Percentiles rank a stretch among this genome's conserved stretches.
These are phyloP conservation scores for Meteorus colon DNA, from an alignment of 2,888 invertebrate genomes.

Conservation along the genomic window DNA sequence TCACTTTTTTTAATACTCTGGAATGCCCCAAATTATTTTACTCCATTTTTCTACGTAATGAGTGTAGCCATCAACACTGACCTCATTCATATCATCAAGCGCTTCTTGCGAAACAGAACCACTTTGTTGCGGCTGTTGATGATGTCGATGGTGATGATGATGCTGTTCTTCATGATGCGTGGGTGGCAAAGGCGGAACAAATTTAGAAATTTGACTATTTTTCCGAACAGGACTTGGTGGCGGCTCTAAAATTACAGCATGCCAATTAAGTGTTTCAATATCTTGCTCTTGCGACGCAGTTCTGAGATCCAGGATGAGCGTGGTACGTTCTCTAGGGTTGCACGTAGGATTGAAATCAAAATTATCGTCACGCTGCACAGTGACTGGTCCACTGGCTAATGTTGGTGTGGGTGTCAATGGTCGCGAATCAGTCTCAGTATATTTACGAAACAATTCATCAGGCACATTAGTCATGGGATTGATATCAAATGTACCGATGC, in stretches of 20 bases:
- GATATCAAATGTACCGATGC: neutral
- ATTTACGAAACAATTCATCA: slow-evolving; percentile 75
- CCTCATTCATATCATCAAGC: slow-evolving; percentile 50
- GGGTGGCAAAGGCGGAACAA: neutral
- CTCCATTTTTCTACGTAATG: neutral
- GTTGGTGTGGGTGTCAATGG: slow-evolving; percentile 88
- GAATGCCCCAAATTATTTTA: neutral
- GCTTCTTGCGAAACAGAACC: neutral
- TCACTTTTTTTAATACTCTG: slow-evolving; percentile 31
- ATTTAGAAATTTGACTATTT: slow-evolving; percentile 53
- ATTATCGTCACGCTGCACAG: slow-evolving; percentile 50
- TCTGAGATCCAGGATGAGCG: slow-evolving; percentile 71
- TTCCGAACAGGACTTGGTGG: slow-evolving; percentile 60
- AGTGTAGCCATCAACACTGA: slow-evolving; percentile 18
- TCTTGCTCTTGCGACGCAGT: slow-evolving; percentile 60
- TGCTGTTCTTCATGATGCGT: slow-evolving; percentile 1
- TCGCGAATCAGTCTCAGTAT: slow-evolving; percentile 89
- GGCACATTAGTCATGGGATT: slow-evolving; percentile 58
- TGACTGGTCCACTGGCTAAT: slow-evolving; percentile 77
- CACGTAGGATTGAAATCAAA: slow-evolving; percentile 59
- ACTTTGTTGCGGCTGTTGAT: slow-evolving; percentile 34
- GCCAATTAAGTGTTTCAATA: slow-evolving; percentile 69
- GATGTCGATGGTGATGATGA: slow-evolving; percentile 24
- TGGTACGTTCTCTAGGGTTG: slow-evolving; percentile 67
- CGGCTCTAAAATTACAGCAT: slow-evolving; percentile 65